Base-by-base conservation (phyloP, 2,888 invertebrate species). In the Adelognathus sp. region DNA sequence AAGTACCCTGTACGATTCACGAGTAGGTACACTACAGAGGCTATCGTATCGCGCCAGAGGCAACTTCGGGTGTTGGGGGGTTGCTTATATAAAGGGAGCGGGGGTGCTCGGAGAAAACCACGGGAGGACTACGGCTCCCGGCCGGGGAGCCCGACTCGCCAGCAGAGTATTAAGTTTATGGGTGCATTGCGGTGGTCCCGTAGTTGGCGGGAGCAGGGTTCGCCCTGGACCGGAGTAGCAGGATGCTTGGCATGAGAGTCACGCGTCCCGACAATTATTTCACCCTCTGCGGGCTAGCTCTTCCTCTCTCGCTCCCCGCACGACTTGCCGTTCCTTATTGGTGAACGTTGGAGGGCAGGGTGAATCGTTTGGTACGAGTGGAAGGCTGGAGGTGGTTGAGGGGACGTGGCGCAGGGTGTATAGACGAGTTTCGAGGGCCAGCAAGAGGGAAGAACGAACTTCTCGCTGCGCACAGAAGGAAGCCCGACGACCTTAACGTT, bases 251-350 rank as follows among this genome's bases (percentile, higher is more conserved):
- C 82, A 90, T 87, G 88, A 83, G 82, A 88, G 90, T 90, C 90
- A 90, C 89, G 90, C 86, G 86, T 85, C 80, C 82, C 84, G 85
- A 89, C 90, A 90, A 90, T 90, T 89, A 89, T 90, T 89, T 89
- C 85, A 86, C 85, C 86, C 87, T 81, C 82, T 85, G 83, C 74
- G 76, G n/a, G n/a, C n/a, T n/a, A n/a, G n/a, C n/a, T n/a, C n/a
- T n/a, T n/a, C n/a, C n/a, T n/a, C 76, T 44, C 70, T 52, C 74
- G 56, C 60, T 56, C 70, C 75, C 46, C 44, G 56, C 67, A 56
- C 67, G 66, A 58, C 58, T 75, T 76, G 63, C 69, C 81, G 78
- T 81, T 83, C 79, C 82, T 84, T 82, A 86, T 80, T 81, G 84
- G 81, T 69, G 81, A 81, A 78, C 67, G 80, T 74, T 56, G 63